Evolutionary conservation across 2,113 vertebrate genomes (phyloP).

Genomic region (Xiphophorus maculatus): DNA sequence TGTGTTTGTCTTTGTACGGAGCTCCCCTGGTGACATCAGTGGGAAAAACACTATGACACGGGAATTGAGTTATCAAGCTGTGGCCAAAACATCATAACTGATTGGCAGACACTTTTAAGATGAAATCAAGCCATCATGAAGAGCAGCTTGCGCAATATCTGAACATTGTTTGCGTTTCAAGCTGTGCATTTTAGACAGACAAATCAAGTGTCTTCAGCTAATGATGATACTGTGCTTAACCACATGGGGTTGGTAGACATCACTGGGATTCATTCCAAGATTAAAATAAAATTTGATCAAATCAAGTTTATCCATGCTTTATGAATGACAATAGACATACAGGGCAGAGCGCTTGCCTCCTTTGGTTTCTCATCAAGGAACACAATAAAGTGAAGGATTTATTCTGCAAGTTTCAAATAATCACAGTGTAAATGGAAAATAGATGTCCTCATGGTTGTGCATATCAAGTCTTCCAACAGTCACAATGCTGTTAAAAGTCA

Average conservation of each 20-base stretch:
- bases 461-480: not conserved
- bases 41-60: not conserved
- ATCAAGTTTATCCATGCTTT: not conserved
- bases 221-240: not conserved
- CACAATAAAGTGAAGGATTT: no score
- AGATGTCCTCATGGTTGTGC: not conserved
- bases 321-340: not conserved
- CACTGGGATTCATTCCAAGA: not conserved
- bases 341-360: not conserved
- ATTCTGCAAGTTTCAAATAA: no score
- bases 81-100: not conserved
- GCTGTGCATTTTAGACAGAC: not conserved
- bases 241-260: not conserved
- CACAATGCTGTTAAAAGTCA: not conserved
- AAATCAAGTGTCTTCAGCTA: not conserved
- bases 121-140: not conserved
- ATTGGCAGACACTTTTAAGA: not conserved
- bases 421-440: not conserved
- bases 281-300: constrained; percentile 3
- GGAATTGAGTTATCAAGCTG: not conserved
- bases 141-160: not conserved
- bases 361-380: not conserved
- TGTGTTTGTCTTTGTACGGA: not conserved
- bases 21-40: constrained; percentile 3
- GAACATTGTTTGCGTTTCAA: not conserved